phyloP scores from a whole-genome alignment of 2,888 invertebrate species.

The Lomographa bimaculata region DNA sequence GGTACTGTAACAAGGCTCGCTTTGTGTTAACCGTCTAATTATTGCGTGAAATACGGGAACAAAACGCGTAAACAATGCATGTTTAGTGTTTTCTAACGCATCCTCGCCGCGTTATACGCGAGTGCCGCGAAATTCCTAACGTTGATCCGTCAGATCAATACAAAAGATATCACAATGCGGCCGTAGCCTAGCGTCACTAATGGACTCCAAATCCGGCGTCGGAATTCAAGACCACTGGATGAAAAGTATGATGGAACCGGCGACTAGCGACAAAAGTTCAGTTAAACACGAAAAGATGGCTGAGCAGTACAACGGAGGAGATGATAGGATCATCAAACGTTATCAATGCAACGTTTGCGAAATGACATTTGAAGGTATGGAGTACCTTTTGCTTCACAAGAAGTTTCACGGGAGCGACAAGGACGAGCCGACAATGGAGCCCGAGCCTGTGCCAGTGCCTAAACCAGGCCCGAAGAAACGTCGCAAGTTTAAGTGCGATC shows the following conservation, averaged over 20 bases:
- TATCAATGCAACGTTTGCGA: slow-evolving; percentile 75
- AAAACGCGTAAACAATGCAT: slow-evolving; percentile 72
- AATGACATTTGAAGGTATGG: slow-evolving; percentile 72
- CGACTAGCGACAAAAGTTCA: slow-evolving; percentile 68
- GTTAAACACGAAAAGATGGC: slow-evolving; percentile 79
- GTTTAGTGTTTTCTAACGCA: slow-evolving; percentile 49
- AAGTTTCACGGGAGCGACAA: slow-evolving; percentile 76
- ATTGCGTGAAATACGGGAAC: slow-evolving; percentile 64
- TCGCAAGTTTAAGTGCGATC: slow-evolving; percentile 73
- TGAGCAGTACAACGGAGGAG: slow-evolving; percentile 66
- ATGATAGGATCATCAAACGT: slow-evolving; percentile 63
- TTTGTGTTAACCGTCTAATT: slow-evolving; percentile 69
- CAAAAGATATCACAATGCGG: slow-evolving; percentile 49
- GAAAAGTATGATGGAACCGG: slow-evolving; percentile 79
- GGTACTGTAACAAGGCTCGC: slow-evolving; percentile 81
- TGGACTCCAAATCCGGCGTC: slow-evolving; percentile 73
- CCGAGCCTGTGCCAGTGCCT: slow-evolving; percentile 46
- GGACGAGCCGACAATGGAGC: slow-evolving; percentile 61
- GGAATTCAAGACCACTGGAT: slow-evolving; percentile 77
- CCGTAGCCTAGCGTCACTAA: slow-evolving; percentile 52
- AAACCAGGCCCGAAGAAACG: slow-evolving; percentile 70
- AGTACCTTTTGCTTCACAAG: slow-evolving; percentile 72
- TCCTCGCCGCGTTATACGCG: slow-evolving; percentile 28
- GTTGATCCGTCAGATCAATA: slow-evolving; percentile 65
- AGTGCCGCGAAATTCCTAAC: slow-evolving; percentile 49